phyloP scores from a whole-genome alignment of 35 echinoderm and acorn worm genomes.

The Hemicentrotus pulcherrimus region DNA sequence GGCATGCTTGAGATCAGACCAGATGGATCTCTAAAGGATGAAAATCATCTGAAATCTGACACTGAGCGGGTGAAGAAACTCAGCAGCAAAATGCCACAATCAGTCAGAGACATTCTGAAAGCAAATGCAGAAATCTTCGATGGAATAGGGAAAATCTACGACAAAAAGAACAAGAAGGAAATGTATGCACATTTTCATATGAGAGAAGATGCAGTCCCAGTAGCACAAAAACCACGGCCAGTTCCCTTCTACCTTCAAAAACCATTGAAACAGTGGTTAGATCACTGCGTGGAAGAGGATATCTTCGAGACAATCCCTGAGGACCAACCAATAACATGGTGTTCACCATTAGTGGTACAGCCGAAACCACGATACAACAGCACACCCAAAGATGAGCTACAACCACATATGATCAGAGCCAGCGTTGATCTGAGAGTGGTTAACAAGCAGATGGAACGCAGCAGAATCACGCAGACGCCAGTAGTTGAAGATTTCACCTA shows the following conservation, averaged over 20 bases:
- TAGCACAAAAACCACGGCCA: constrained; percentile 63
- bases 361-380: constrained; percentile 53
- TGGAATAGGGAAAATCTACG: constrained; percentile 49
- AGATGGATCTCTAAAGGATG: constrained; percentile 47
- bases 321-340: constrained; percentile 70
- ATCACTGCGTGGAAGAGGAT: constrained; percentile 54
- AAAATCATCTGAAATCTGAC: constrained; percentile 39
- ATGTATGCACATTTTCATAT: constrained; percentile 64
- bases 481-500: constrained; percentile 78
- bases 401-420: constrained; percentile 71
- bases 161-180: constrained; percentile 52
- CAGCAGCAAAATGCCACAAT: background rate
- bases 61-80: constrained; percentile 32
- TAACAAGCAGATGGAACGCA: constrained; percentile 72
- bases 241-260: constrained; percentile 70
- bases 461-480: constrained; percentile 60
- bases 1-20: constrained; percentile 52
- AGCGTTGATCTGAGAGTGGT: constrained; percentile 58
- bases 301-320: constrained; percentile 63
- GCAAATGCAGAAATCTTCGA: constrained; percentile 38
- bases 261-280: constrained; percentile 63
- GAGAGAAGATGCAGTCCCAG: constrained; percentile 57
- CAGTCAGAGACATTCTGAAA: constrained; percentile 22
- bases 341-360: constrained; percentile 70
- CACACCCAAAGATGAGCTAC: constrained; percentile 54